Percentiles rank a stretch among this genome's conserved stretches.
phyloP scores from a whole-genome alignment of 2,888 invertebrate genomes.

The Cyclophora albipunctata region DNA sequence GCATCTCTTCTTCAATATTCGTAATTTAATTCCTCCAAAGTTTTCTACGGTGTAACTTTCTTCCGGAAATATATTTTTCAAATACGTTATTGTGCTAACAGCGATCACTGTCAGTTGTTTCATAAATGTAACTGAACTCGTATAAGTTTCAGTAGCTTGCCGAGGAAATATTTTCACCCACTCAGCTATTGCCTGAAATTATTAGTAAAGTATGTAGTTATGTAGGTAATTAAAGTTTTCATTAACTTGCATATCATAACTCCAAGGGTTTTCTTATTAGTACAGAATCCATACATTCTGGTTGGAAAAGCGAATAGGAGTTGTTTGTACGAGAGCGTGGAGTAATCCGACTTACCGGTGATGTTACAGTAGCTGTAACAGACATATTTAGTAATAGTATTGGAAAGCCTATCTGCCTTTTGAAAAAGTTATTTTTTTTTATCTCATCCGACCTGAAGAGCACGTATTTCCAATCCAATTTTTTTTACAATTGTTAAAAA shows the following conservation, averaged over 20 bases:
- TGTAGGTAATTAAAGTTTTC: too few relatives aligned
- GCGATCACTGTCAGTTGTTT: constrained; percentile 56
- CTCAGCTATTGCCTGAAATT: constrained; percentile 38
- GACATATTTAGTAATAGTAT: too few relatives aligned
- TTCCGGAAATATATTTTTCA: constrained; percentile 46
- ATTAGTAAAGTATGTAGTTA: background rate
- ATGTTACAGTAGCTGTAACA: constrained; percentile 24
- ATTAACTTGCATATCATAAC: too few relatives aligned
- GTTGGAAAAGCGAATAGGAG: too few relatives aligned
- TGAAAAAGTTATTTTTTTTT: too few relatives aligned
- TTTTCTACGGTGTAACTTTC: constrained; percentile 41
- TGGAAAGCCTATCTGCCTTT: too few relatives aligned
- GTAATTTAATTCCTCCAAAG: constrained; percentile 42
- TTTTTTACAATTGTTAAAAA: too few relatives aligned
- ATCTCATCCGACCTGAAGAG: too few relatives aligned
- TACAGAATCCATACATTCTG: too few relatives aligned
- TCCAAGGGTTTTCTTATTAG: too few relatives aligned
- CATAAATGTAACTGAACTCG: constrained; percentile 54
- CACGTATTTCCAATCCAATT: too few relatives aligned
- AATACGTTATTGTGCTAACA: constrained; percentile 49
- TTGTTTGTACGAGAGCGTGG: background rate
- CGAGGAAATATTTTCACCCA: constrained; percentile 50
- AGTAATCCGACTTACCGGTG: constrained; percentile 24
- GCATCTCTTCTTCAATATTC: constrained; percentile 49
- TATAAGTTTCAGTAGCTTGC: constrained; percentile 48